Base-by-base conservation (phyloP, 2,797 vertebrate species). In the Scolopax bukidnonensis region DNA sequence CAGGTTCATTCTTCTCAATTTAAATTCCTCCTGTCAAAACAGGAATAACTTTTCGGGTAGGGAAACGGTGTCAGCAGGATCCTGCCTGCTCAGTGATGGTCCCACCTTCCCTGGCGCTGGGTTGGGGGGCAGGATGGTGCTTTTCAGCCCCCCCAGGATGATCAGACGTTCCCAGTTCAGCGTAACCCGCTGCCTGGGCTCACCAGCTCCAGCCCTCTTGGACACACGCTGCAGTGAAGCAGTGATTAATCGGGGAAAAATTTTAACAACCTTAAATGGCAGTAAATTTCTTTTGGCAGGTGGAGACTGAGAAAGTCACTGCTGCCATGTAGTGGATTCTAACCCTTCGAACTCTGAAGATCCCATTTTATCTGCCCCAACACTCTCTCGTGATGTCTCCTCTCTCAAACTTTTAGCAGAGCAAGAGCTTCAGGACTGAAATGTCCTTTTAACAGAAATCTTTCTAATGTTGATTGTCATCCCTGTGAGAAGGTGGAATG, bases 181-280 rank as follows among this genome's bases (percentile, higher is more conserved):
- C 36, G 36, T 36, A 68, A 70, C 9, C 11, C 5, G 4, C 57
- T 33, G 65, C 68, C 23, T 17, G 21, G 69, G 40, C 70, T 53
- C 5, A 30, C 28, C 80, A 28, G 87, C 51, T 18, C 27, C 1
- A 56, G 27, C 28, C 60, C 8, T 19, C 83, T 69, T 47, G 81
- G 85, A 32, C 71, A 54, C 47, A 54, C 19, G 41, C 30, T 70
- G 84, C 50, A 20, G 48, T 6, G 54, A 75, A 68, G 74, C 76
- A 2, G 6, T 91, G 87, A 96, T 94, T 96, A 95, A 95, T 50
- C 12, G 7, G 59, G 92, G 90, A 90, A 90, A 48, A 68, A 93
- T 89, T 56, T 40, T 45, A 81, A 67, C 87, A 74, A 19, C 90
- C 95, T 84, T 60, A 83, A 84, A 86, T 73, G 90, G 84, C 95